A percentile compares a stretch with the other conserved stretches of the same genome.
Evolutionary conservation across 2,888 invertebrate genomes (phyloP).

Genomic region (Elmis aenea): DNA sequence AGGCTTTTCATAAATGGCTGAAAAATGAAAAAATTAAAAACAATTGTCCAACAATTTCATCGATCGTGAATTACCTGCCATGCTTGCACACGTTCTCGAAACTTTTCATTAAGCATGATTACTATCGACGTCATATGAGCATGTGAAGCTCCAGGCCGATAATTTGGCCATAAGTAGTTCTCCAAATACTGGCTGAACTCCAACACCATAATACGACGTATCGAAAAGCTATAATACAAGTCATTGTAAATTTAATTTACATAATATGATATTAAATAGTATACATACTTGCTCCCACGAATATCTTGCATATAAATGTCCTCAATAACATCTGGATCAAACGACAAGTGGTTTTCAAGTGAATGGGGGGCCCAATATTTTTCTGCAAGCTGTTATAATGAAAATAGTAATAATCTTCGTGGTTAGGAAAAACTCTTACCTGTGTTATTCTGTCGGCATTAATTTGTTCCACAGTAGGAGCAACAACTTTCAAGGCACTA

Average conservation of each 20-base stretch:
- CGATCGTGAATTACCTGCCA: too few relatives aligned
- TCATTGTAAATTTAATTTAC: constrained; percentile 21
- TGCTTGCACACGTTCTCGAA: constrained; percentile 91
- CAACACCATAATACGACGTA: constrained; percentile 88
- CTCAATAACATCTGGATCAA: constrained; percentile 75
- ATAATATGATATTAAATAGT: constrained; percentile 8
- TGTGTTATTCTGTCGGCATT: constrained; percentile 86
- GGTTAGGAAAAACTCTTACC: constrained; percentile 51
- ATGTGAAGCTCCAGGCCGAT: constrained; percentile 68
- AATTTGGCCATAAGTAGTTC: constrained; percentile 96
- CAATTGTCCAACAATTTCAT: too few relatives aligned
- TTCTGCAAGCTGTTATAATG: constrained; percentile 85
- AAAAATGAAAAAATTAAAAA: too few relatives aligned
- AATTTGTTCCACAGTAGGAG: constrained; percentile 84
- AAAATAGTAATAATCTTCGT: constrained; percentile 31
- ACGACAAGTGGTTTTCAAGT: constrained; percentile 64
- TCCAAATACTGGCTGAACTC: constrained; percentile 98
- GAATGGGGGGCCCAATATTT: constrained; percentile 92
- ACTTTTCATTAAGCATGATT: constrained; percentile 98
- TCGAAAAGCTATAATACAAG: constrained; percentile 63
- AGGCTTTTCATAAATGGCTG: constrained; percentile 75
- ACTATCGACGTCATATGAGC: constrained; percentile 95
- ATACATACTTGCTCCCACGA: constrained; percentile 67
- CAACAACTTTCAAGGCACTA: constrained; percentile 49
- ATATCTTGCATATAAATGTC: constrained; percentile 87